Conservation (phyloP, 1,140 invertebrate species). For the Scylla paramamosain region DNA sequence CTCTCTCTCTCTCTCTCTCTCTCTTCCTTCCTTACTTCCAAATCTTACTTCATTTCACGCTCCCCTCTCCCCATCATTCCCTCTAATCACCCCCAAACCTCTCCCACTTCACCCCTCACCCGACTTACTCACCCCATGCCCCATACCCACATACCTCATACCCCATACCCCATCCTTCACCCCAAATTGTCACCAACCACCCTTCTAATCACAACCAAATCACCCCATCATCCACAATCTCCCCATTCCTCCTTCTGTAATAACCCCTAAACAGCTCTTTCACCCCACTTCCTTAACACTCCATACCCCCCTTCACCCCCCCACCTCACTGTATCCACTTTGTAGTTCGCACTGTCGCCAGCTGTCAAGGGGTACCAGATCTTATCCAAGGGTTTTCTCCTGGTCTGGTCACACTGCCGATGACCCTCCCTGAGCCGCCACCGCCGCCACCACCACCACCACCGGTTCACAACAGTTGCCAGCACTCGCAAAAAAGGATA, state of each 20-base stretch:
- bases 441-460: not conserved
- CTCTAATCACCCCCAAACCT: no score
- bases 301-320: not conserved
- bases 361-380: not conserved
- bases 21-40: no score
- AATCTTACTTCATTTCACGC: no score
- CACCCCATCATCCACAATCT: not conserved
- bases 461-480: not conserved
- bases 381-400: conserved; percentile 37
- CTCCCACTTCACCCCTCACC: no score
- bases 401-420: conserved; percentile 22
- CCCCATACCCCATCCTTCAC: no score
- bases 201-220: no score
- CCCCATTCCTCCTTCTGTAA: not conserved
- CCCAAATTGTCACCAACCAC: no score
- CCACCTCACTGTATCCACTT: not conserved
- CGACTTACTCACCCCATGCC: no score
- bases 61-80: no score
- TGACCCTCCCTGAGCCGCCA: not conserved
- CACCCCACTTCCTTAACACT: not conserved
- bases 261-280: not conserved
- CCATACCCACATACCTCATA: no score
- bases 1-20: no score
- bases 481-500: not conserved
- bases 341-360: not conserved